Base-by-base conservation (phyloP, 2,888 invertebrate genomes). In the Acrocera orbiculus region DNA sequence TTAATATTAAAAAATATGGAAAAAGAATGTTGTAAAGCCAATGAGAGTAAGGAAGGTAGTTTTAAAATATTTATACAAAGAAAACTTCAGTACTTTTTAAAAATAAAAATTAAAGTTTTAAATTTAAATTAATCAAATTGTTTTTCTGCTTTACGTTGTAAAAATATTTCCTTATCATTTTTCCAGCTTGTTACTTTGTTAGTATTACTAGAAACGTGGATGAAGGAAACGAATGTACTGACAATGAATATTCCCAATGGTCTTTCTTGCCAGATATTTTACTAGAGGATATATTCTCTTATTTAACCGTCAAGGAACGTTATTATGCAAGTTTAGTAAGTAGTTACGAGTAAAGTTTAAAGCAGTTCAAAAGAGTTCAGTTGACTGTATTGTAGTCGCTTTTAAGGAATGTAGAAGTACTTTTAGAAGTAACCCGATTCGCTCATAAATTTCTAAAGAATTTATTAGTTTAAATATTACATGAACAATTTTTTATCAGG, bases 321-420 rank as follows among this genome's bases (percentile, higher is more conserved):
- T 81, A 81, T 49, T 72, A 73, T 45, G 76, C 79, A 0, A 80
- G 82, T 32, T 60, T 75, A 48, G 80, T 77, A 20, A 71, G 74
- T 30, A 10, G 19, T 9, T 7, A 29, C 16, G 4, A 26, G n/a
- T n/a, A n/a, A n/a, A n/a, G n/a, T n/a, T n/a, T n/a, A n/a, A n/a
- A n/a, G n/a, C n/a, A n/a, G n/a, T n/a, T n/a, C n/a, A n/a, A n/a
- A n/a, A n/a, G n/a, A n/a, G n/a, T n/a, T n/a, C n/a, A n/a, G n/a
- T n/a, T n/a, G n/a, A n/a, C n/a, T n/a, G n/a, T n/a, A n/a, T n/a
- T n/a, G n/a, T n/a, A n/a, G n/a, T n/a, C n/a, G n/a, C n/a, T n/a
- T n/a, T n/a, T n/a, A n/a, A n/a, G n/a, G n/a, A n/a, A n/a, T n/a
- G n/a, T n/a, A n/a, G n/a, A n/a, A n/a, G n/a, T n/a, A n/a, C n/a